Conservation (phyloP, 1,140 invertebrate genomes). For the Cataglyphis hispanica region DNA sequence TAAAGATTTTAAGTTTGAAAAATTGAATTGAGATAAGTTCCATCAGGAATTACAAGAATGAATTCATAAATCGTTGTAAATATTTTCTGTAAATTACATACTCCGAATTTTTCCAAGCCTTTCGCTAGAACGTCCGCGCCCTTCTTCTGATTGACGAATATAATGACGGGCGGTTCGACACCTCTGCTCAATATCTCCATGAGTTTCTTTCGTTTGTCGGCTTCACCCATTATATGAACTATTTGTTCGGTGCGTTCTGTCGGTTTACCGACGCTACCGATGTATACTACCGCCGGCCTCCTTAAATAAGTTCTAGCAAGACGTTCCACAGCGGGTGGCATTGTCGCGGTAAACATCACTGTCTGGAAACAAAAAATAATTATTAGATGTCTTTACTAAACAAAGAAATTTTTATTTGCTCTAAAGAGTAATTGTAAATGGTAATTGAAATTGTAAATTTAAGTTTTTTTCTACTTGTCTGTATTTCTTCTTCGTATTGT, state of each 20-base stretch:
- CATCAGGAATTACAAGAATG: background rate
- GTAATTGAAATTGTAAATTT: background rate
- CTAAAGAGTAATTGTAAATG: too few species aligned
- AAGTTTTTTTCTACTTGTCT: constrained; percentile 89
- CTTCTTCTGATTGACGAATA: constrained; percentile 99
- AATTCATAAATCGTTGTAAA: background rate
- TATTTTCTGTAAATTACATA: constrained; percentile 82
- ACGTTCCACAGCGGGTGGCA: constrained; percentile 99
- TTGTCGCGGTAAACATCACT: constrained; percentile 99
- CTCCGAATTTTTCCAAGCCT: constrained; percentile 98
- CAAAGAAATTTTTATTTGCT: too few species aligned
- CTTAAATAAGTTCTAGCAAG: constrained; percentile 97
- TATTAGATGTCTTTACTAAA: background rate
- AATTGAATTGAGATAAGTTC: background rate
- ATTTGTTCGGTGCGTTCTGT: constrained; percentile 99
- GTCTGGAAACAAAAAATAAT: constrained; percentile 89
- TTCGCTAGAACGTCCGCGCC: constrained; percentile 99
- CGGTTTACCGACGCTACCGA: constrained; percentile 99
- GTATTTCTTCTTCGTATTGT: constrained; percentile 99
- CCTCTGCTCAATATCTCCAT: constrained; percentile 95
- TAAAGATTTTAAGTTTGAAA: background rate
- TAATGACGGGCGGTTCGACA: constrained; percentile 98
- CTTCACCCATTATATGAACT: constrained; percentile 97
- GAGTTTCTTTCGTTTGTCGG: constrained; percentile 96
- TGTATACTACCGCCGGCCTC: constrained; percentile 98